These are phyloP conservation scores for Distichodus sexfasciatus DNA, from an alignment of 2,797 vertebrate genomes.

Conservation along the genomic window DNA sequence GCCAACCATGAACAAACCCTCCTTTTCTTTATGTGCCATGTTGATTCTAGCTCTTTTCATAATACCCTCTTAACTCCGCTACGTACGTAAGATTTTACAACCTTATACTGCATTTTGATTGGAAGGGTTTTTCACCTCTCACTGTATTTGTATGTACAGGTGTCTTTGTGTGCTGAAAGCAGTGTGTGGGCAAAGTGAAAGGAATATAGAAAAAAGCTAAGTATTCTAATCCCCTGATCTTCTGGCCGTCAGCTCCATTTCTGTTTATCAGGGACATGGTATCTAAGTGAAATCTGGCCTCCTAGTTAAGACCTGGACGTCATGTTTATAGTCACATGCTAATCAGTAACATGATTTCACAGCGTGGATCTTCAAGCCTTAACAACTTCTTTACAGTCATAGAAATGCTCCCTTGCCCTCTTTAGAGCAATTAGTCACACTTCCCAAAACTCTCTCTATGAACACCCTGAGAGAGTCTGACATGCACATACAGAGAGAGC, in stretches of 20 bases:
- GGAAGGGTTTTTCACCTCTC: too few relatives aligned
- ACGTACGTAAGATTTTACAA: neutral
- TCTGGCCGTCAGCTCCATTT: too few relatives aligned
- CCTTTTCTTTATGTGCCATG: constrained; percentile 14
- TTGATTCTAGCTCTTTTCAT: neutral
- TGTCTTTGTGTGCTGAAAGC: too few relatives aligned
- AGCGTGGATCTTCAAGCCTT: neutral
- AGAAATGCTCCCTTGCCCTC: neutral
- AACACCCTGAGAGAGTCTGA: neutral
- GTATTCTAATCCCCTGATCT: too few relatives aligned
- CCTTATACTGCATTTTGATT: neutral
- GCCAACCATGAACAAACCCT: constrained; percentile 13
- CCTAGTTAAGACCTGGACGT: neutral
- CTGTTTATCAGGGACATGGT: too few relatives aligned
- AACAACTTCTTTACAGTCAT: neutral
- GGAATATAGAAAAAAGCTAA: too few relatives aligned
- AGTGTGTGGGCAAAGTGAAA: too few relatives aligned
- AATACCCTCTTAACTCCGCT: neutral
- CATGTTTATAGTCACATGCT: neutral
- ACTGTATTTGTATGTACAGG: too few relatives aligned
- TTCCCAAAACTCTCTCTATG: neutral
- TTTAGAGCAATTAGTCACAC: neutral
- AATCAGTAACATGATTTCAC: neutral
- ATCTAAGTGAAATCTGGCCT: neutral
- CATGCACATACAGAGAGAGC: too few relatives aligned